phyloP scores from a whole-genome alignment of 64 coral and sea anemone species.

The Dendrophyllia cribrosa region DNA sequence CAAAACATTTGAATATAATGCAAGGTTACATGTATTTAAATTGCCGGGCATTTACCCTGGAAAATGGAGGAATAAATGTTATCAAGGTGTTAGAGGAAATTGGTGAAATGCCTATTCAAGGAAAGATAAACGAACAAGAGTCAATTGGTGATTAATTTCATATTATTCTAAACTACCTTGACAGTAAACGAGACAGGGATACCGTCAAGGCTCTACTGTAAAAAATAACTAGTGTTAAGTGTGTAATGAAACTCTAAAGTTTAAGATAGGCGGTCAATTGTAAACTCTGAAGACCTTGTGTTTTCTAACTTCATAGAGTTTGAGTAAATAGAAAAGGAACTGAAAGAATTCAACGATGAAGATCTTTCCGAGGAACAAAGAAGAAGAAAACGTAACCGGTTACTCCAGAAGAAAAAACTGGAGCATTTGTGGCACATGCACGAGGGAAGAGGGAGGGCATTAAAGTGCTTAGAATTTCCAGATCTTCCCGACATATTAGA shows the following conservation, averaged over 20 bases:
- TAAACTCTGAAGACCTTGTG: neutral
- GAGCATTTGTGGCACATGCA: no score
- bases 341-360: neutral
- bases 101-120: neutral
- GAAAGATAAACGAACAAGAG: no score
- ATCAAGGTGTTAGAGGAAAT: neutral
- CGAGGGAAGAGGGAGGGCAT: no score
- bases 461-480: no score
- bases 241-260: neutral
- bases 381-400: slow-evolving; percentile 36
- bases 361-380: neutral
- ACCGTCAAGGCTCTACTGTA: slow-evolving; percentile 45
- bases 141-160: slow-evolving; percentile 7
- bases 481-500: no score
- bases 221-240: slow-evolving; percentile 49
- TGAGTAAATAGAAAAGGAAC: slow-evolving; percentile 36
- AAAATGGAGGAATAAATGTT: neutral
- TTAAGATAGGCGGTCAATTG: slow-evolving; percentile 29
- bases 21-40: no score
- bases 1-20: slow-evolving; percentile 41
- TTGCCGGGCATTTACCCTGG: neutral
- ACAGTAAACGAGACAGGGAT: slow-evolving; percentile 60
- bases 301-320: slow-evolving; percentile 24
- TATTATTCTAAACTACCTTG: slow-evolving; percentile 30
- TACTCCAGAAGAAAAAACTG: no score